These are phyloP conservation scores for Sesamia nonagrioides DNA, from an alignment of 1,140 invertebrate species.

Conservation along the genomic window DNA sequence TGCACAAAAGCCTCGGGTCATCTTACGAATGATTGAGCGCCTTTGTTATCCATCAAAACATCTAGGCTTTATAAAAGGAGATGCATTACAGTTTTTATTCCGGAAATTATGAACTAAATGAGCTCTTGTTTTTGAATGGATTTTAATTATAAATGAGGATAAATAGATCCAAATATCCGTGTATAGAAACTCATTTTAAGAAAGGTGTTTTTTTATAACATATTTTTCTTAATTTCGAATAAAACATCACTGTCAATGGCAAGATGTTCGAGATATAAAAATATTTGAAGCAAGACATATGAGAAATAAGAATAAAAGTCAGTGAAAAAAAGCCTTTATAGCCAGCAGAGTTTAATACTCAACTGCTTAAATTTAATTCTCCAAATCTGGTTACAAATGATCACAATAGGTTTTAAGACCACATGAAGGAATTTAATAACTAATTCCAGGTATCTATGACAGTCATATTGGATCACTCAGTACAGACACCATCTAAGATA, in stretches of 20 bases:
- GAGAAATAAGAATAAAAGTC: not conserved
- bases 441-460: too few species aligned
- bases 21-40: slow-evolving; percentile 26
- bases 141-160: not conserved
- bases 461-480: too few species aligned
- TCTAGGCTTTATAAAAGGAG: slow-evolving; percentile 13
- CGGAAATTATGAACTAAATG: slow-evolving; percentile 1
- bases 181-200: not conserved
- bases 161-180: not conserved
- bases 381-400: too few species aligned
- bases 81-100: slow-evolving; percentile 4
- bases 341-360: too few species aligned
- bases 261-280: too few species aligned
- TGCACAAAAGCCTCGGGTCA: slow-evolving; percentile 26
- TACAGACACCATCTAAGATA: too few species aligned
- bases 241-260: slow-evolving; percentile 7
- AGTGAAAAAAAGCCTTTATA: not conserved
- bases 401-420: too few species aligned
- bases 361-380: too few species aligned
- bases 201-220: not conserved
- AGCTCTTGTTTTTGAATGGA: not conserved
- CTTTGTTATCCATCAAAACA: slow-evolving; percentile 19
- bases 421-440: too few species aligned
- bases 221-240: not conserved
- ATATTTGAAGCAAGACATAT: not conserved